Conservation (phyloP, 1,140 invertebrate genomes). For the Magallana ariakensis region DNA sequence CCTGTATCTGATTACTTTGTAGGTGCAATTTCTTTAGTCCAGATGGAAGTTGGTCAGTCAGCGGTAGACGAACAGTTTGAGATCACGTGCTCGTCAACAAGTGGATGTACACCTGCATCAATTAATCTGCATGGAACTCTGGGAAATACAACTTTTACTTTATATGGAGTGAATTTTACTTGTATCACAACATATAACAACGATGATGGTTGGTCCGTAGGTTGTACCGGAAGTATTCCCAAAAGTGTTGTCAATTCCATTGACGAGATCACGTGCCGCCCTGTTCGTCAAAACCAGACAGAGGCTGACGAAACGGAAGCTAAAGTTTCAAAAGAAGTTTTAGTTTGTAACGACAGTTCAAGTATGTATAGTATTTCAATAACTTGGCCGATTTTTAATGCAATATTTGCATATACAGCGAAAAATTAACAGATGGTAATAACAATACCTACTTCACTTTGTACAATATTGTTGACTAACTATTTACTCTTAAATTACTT, state of each 20-base stretch:
- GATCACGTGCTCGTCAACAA: conserved; percentile 34
- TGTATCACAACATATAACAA: conserved; percentile 43
- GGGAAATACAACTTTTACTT: background rate
- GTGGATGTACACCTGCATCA: conserved; percentile 32
- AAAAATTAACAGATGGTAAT: no score
- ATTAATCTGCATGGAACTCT: conserved; percentile 5
- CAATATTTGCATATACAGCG: no score
- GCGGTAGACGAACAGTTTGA: background rate
- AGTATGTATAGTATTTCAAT: background rate
- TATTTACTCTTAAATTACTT: no score
- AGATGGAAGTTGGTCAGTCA: conserved; percentile 21
- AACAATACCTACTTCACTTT: no score
- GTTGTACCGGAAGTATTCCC: conserved; percentile 41
- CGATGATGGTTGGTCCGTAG: conserved; percentile 43
- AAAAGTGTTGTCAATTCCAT: conserved; percentile 29
- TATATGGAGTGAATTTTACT: conserved; percentile 46
- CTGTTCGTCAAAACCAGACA: background rate
- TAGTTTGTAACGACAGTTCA: background rate
- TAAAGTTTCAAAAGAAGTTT: background rate
- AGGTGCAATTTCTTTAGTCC: conserved; percentile 41
- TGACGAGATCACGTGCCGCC: conserved; percentile 39
- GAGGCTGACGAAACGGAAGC: background rate
- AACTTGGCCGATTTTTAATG: no score
- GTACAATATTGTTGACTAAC: no score
- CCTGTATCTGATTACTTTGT: background rate